Percentiles rank a stretch among this genome's conserved stretches.
Conservation (phyloP, 53 echinoderm and acorn worm species). For the Antedon mediterranea region DNA sequence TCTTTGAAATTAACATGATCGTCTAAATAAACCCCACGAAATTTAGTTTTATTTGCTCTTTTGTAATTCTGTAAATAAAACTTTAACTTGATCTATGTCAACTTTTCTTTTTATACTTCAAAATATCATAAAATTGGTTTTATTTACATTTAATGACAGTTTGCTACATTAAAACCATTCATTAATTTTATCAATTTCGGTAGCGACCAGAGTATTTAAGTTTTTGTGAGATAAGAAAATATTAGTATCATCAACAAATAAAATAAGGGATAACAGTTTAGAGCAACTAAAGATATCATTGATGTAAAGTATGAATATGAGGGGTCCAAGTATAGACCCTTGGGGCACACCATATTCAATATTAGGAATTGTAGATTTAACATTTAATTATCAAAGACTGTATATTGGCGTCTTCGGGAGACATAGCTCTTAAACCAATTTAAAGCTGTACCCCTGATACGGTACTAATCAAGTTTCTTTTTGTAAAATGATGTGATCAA, state of each 20-base stretch:
- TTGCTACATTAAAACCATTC: conserved; percentile 3
- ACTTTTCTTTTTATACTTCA: neutral
- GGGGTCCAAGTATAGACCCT: conserved; percentile 2
- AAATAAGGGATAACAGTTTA: neutral
- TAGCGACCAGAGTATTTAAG: neutral
- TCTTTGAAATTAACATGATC: neutral
- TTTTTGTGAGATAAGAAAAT: neutral
- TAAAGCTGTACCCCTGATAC: too few species aligned
- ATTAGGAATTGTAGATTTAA: neutral
- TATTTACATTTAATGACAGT: neutral
- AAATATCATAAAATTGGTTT: neutral
- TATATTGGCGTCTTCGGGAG: neutral
- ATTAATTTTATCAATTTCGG: neutral
- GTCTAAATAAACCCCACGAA: neutral
- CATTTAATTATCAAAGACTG: neutral
- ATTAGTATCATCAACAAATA: conserved; percentile 3
- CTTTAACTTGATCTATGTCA: neutral
- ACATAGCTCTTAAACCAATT: conserved; percentile 1
- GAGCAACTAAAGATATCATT: neutral
- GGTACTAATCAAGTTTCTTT: neutral
- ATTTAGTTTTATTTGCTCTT: neutral
- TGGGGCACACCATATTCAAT: conserved; percentile 2
- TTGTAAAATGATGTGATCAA: neutral
- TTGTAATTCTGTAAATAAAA: neutral
- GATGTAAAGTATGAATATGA: neutral